Conservation (phyloP, 2,113 vertebrate genomes). For the Lipophrys pholis region DNA sequence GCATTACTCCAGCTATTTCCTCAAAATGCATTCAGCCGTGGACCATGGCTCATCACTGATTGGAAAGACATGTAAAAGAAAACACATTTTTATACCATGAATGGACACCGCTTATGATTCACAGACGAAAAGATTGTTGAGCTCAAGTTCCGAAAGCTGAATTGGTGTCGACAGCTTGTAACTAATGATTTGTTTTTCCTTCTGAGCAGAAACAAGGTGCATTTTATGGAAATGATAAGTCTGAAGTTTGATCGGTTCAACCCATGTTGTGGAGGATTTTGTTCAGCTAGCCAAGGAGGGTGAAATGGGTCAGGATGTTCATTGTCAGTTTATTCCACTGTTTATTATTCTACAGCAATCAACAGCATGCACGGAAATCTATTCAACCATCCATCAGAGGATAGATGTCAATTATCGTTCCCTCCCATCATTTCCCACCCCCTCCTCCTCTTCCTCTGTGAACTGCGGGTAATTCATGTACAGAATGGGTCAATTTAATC, state of each 20-base stretch:
- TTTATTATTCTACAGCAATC: conserved; percentile 43
- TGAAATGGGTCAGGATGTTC: conserved; percentile 13
- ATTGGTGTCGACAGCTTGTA: conserved; percentile 9
- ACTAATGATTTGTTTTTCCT: neutral
- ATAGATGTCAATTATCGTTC: conserved; percentile 46
- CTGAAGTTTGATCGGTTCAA: neutral
- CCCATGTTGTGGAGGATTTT: neutral
- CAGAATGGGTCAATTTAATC: conserved; percentile 62
- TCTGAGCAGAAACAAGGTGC: no score
- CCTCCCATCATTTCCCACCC: neutral
- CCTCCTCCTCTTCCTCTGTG: conserved; percentile 16
- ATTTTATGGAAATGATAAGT: no score
- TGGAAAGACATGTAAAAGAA: neutral
- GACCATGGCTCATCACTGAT: neutral
- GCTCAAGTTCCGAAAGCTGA: neutral
- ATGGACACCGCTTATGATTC: neutral
- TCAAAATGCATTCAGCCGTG: neutral
- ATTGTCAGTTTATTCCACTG: neutral
- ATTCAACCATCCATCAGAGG: conserved; percentile 60
- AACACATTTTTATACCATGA: neutral
- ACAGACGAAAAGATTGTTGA: neutral
- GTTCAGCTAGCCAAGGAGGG: neutral
- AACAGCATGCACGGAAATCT: conserved; percentile 46
- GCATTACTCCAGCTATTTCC: neutral
- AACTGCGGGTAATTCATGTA: conserved; percentile 36